Percentiles rank a stretch among this genome's conserved stretches.
Evolutionary conservation across 2,113 vertebrate species (phyloP).

Genomic region (Chunga burmeisteri): DNA sequence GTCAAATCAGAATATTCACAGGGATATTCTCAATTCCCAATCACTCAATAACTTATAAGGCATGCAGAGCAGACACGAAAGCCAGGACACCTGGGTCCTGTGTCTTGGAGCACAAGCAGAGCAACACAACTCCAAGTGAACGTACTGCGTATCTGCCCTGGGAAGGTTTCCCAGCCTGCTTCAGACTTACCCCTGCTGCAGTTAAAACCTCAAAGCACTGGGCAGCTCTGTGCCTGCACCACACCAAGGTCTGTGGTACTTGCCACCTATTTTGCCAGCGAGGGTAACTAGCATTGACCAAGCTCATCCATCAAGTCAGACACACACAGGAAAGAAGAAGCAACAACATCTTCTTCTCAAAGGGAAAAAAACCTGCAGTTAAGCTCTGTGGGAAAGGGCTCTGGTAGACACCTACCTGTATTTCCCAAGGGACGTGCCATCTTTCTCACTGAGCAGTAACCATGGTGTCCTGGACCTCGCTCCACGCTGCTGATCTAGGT

Average conservation of each 20-base stretch:
- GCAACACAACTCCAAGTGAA: rapidly evolving
- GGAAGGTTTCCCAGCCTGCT: background rate
- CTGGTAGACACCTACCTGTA: background rate
- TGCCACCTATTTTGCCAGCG: background rate
- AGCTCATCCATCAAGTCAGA: background rate
- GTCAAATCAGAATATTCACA: conserved; percentile 23
- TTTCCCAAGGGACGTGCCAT: background rate
- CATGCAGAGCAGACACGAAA: background rate
- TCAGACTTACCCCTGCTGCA: background rate
- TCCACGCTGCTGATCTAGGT: background rate
- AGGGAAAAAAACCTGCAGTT: background rate
- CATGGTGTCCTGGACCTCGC: rapidly evolving
- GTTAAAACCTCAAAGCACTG: background rate
- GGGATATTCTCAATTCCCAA: conserved; percentile 6
- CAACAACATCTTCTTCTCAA: background rate
- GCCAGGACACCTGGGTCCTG: conserved; percentile 1
- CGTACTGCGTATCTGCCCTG: background rate
- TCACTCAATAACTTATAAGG: conserved; percentile 5
- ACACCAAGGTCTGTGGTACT: background rate
- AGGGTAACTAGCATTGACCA: background rate
- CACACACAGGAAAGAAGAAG: background rate
- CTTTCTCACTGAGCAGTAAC: background rate
- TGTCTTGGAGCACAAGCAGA: background rate
- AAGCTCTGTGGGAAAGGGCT: background rate
- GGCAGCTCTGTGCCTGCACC: background rate